phyloP scores from a whole-genome alignment of 2,113 vertebrate species.

The Dermatemys mawii region DNA sequence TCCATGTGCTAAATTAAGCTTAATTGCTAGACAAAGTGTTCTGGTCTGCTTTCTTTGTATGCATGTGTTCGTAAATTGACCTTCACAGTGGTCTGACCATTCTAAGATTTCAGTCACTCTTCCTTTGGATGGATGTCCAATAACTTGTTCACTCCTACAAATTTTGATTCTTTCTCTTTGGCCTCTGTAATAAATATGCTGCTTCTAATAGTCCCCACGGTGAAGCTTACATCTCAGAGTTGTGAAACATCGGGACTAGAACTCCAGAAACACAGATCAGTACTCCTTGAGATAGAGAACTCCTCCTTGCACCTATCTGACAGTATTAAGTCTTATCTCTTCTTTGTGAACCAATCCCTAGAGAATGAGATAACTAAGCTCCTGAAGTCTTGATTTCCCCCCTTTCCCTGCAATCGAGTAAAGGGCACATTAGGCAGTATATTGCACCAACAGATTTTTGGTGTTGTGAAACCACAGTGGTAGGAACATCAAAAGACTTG shows the following conservation, averaged over 20 bases:
- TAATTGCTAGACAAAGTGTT: not conserved
- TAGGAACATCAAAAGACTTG: not conserved
- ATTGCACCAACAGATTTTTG: not conserved
- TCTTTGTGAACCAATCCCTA: rapidly evolving
- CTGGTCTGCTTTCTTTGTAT: not conserved
- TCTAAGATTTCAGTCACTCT: not conserved
- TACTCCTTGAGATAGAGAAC: not conserved
- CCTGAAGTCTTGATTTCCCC: not conserved
- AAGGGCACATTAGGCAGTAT: constrained; percentile 3
- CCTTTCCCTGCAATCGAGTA: too few relatives aligned
- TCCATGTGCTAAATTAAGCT: not conserved
- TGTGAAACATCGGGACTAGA: not conserved
- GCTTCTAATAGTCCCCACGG: not conserved
- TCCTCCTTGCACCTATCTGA: not conserved
- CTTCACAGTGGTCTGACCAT: not conserved
- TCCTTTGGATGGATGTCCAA: not conserved
- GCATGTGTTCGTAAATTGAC: not conserved
- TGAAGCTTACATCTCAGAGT: not conserved
- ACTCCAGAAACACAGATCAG: not conserved
- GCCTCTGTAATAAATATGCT: not conserved
- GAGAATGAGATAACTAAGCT: not conserved
- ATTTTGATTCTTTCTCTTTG: not conserved
- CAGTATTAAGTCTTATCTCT: not conserved
- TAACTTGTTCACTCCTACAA: not conserved
- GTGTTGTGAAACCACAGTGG: not conserved